These are phyloP conservation scores for Sceloporus undulatus DNA, from an alignment of 2,113 vertebrate genomes.

Conservation along the genomic window DNA sequence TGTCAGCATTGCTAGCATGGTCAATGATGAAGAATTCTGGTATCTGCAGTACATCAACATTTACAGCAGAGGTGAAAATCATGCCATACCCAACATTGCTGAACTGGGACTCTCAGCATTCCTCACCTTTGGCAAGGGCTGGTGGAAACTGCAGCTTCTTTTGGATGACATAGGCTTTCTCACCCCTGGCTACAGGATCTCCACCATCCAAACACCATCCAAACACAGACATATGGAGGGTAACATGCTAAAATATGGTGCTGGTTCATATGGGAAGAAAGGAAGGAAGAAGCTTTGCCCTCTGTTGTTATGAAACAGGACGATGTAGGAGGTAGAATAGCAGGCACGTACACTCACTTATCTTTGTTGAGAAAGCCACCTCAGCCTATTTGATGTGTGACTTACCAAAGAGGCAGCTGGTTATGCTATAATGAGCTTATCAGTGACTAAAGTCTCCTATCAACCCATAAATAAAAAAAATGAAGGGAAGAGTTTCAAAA, in stretches of 20 bases:
- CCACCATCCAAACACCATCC: neutral
- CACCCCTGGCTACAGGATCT: neutral
- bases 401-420: neutral
- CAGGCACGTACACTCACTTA: neutral
- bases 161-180: no score
- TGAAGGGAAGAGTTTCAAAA: neutral
- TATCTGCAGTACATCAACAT: no score
- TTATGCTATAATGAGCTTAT: neutral
- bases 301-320: neutral
- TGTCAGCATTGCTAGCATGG: no score
- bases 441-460: neutral
- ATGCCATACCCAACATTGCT: no score
- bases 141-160: no score
- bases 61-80: no score
- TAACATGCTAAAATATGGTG: neutral
- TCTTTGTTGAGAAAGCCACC: neutral
- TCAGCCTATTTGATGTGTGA: neutral
- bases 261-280: neutral
- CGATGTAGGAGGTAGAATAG: neutral
- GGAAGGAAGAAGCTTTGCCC: no score
- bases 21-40: no score
- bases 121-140: neutral
- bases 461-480: neutral
- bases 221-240: neutral
- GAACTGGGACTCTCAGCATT: no score